These are phyloP conservation scores for Neodiprion lecontei DNA, from an alignment of 1,140 invertebrate species.

Conservation along the genomic window DNA sequence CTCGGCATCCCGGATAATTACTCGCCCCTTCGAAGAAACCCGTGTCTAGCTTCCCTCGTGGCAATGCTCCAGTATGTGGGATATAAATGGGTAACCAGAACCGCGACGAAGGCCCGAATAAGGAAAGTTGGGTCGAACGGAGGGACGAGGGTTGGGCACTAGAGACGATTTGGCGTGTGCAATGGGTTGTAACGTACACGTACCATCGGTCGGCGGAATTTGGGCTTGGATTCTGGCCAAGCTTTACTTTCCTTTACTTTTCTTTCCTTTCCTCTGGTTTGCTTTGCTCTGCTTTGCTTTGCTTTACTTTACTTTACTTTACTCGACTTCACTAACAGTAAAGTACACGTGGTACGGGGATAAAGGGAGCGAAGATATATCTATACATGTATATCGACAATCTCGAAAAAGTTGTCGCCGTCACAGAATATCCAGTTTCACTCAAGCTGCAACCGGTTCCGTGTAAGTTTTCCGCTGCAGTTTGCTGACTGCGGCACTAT, in stretches of 20 bases:
- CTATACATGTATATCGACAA: constrained; percentile 16
- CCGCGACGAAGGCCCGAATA: not conserved
- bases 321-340: constrained; percentile 25
- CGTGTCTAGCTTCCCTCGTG: not conserved
- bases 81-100: constrained; percentile 30
- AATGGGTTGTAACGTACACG: constrained; percentile 55
- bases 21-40: constrained; percentile 10
- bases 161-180: constrained; percentile 57
- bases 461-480: not conserved
- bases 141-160: constrained; percentile 37
- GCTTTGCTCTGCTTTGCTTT: not conserved
- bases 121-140: constrained; percentile 34
- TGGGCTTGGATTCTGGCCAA: constrained; percentile 51
- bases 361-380: constrained; percentile 35
- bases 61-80: constrained; percentile 43
- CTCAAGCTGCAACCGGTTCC: not conserved
- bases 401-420: not conserved
- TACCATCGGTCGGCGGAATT: constrained; percentile 44
- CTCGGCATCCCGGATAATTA: constrained; percentile 36
- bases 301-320: not conserved
- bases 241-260: constrained; percentile 51
- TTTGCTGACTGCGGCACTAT: not conserved
- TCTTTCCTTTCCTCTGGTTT: not conserved
- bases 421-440: not conserved
- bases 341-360: constrained; percentile 16